Evolutionary conservation across 2,113 vertebrate genomes (phyloP), one percentile per base, ranked within the genome.

Genomic region (Seriola quinqueradiata): DNA sequence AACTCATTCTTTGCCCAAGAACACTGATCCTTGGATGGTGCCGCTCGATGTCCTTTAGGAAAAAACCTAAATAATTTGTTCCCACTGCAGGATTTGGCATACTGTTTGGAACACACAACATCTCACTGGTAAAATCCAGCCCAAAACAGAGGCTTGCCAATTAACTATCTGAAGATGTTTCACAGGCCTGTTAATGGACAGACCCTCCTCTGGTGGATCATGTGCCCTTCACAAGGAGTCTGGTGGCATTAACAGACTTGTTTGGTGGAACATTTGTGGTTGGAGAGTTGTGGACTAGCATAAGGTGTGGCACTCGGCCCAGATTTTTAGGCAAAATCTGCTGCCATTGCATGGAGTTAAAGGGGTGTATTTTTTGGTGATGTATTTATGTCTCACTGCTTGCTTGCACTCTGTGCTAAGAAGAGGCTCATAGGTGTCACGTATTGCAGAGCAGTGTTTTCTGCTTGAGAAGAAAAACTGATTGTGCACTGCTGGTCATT

Each of bases 1-100:
- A 85, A 60, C 16, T 67, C 28, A 36, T 79, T 63, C 21, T 72
- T 71, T 78, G 68, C 60, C 54, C 8, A 70, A 59, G 70, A 87
- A 84, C 67, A 75, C 57, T 9, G 73, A 42, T 70, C 67, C 25
- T 73, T 75, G 74, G 63, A 82, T 46, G 34, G 42, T 61, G 46
- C 48, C 19, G 68, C 75, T 70, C 67, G 71, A 11, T 85, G 59
- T 32, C 59, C 70, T 81, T 87, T 64, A 42, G 8, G 40, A 28
- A 57, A 74, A 58, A 76, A 34, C 8, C 3, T 19, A 84, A 81
- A 78, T 75, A 72, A 71, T 75, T 64, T 85, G 78, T 84, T 82
- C 70, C 69, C 75, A 55, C 73, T 72, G 69, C 83, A 70, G 79
- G 77, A 83, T 87, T 77, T 88, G 91, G 68, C 81, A 60, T 50